Percentiles rank a stretch among this genome's conserved stretches.
Evolutionary conservation across 2,113 vertebrate genomes (phyloP).

Genomic region (Crocuta crocuta): DNA sequence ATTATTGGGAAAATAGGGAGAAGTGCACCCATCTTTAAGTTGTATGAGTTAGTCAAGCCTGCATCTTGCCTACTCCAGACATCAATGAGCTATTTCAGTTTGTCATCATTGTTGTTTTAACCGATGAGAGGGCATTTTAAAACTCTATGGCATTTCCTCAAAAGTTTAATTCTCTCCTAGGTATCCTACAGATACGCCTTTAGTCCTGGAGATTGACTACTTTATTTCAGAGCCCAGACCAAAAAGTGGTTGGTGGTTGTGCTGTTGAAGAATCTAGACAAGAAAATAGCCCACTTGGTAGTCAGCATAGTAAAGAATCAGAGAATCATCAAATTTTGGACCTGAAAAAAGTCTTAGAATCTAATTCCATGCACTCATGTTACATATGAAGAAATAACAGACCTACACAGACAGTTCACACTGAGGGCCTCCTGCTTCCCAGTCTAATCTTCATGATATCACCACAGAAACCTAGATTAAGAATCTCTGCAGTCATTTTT

Average conservation of each 20-base stretch:
- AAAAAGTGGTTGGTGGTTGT: background rate
- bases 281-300: background rate
- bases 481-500: background rate
- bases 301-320: background rate
- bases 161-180: background rate
- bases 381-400: background rate
- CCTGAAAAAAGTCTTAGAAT: background rate
- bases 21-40: background rate
- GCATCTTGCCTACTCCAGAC: background rate
- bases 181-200: background rate
- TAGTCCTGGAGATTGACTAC: background rate
- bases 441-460: background rate
- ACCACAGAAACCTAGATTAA: background rate
- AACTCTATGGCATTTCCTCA: background rate
- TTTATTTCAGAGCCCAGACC: background rate
- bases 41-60: background rate
- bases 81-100: background rate
- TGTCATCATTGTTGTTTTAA: background rate
- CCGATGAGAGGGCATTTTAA: background rate
- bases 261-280: background rate
- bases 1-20: background rate
- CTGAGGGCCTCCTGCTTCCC: background rate
- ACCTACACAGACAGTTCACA: background rate
- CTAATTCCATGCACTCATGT: background rate
- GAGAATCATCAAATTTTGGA: background rate